Evolutionary conservation across 2,113 vertebrate species (phyloP).

Genomic region (Colius striatus): DNA sequence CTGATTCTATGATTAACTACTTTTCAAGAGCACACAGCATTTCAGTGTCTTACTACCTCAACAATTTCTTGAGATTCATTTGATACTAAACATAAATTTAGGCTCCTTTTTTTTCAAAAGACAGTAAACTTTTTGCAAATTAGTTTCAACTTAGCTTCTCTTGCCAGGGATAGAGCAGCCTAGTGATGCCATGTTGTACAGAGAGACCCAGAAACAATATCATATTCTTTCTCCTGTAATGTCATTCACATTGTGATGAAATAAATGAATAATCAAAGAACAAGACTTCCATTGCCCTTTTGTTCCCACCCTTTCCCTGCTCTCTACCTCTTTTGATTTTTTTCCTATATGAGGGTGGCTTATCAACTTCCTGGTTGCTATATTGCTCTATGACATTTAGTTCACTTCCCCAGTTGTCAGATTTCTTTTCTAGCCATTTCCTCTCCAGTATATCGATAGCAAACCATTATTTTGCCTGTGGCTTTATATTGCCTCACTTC

Average conservation of each 20-base stretch:
- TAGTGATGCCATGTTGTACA: accelerated
- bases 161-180: not conserved
- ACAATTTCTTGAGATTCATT: not conserved
- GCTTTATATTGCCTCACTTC: not conserved
- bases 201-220: not conserved
- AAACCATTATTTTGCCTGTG: conserved; percentile 15
- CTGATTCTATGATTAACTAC: too few species aligned
- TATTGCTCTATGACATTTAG: not conserved
- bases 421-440: conserved; percentile 13
- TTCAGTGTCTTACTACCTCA: accelerated
- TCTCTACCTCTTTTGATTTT: not conserved
- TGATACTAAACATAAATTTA: not conserved
- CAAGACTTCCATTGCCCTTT: not conserved
- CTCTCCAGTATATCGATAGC: not conserved
- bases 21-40: not conserved
- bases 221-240: not conserved
- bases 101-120: not conserved
- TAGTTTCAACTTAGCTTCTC: not conserved
- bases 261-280: not conserved
- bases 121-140: not conserved
- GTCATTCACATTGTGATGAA: not conserved
- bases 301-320: not conserved
- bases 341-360: not conserved
- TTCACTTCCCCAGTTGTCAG: not conserved
- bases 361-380: not conserved